phyloP scores from a whole-genome alignment of 1,140 invertebrate species.

The Habropoda laboriosa region DNA sequence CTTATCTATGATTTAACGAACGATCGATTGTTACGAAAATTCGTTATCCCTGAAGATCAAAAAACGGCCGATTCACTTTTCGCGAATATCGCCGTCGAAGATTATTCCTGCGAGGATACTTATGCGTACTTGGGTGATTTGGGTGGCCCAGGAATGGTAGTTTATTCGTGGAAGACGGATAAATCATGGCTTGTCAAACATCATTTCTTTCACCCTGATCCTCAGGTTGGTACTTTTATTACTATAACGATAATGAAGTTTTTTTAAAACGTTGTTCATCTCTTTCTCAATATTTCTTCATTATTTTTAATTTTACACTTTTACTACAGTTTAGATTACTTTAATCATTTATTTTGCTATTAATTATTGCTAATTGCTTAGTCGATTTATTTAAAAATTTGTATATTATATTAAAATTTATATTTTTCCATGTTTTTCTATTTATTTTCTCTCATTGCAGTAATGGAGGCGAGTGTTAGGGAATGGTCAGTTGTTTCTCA shows the following conservation, averaged over 20 bases:
- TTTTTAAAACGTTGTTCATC: background rate
- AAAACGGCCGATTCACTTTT: slow-evolving; percentile 87
- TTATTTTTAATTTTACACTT: no score
- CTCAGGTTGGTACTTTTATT: slow-evolving; percentile 74
- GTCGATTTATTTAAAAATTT: no score
- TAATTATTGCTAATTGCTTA: no score
- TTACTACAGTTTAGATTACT: no score
- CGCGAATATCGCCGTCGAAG: slow-evolving; percentile 89
- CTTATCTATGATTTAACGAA: slow-evolving; percentile 88
- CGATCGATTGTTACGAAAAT: slow-evolving; percentile 86
- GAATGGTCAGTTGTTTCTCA: no score
- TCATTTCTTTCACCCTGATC: slow-evolving; percentile 88
- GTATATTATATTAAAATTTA: no score
- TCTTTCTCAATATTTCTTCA: no score
- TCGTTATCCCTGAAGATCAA: slow-evolving; percentile 84
- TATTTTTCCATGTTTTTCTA: no score
- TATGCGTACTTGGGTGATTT: slow-evolving; percentile 87
- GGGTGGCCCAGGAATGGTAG: slow-evolving; percentile 85
- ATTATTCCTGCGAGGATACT: slow-evolving; percentile 85
- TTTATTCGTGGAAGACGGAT: slow-evolving; percentile 87
- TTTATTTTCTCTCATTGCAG: no score
- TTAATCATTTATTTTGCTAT: no score
- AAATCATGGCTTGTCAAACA: slow-evolving; percentile 87
- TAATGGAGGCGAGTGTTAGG: no score
- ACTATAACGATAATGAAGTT: background rate